Evolutionary conservation across 2,888 invertebrate genomes (phyloP).

Genomic region (Cheiracanthium punctorium): DNA sequence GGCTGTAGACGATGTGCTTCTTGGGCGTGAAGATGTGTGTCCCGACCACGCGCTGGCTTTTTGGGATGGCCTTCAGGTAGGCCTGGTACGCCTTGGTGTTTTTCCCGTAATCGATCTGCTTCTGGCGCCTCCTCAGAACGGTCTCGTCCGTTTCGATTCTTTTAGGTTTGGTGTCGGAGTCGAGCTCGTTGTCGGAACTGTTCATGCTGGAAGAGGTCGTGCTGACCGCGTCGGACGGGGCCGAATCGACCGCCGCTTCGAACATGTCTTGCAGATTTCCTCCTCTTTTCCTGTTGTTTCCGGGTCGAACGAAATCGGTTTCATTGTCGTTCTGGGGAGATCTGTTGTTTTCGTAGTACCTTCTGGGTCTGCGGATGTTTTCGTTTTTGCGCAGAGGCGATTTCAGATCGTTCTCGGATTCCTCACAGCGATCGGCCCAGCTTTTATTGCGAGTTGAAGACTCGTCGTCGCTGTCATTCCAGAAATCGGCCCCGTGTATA

Average conservation of each 20-base stretch:
- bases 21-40: slow-evolving; percentile 93
- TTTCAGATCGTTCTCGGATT: not conserved
- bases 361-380: not conserved
- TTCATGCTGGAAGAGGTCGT: slow-evolving; percentile 28
- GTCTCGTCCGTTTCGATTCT: slow-evolving; percentile 83
- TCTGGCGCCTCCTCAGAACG: slow-evolving; percentile 86
- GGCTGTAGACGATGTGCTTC: slow-evolving; percentile 89
- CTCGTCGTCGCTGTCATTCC: not conserved
- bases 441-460: not conserved
- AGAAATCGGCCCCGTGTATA: not conserved
- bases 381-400: not conserved
- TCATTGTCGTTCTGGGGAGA: not conserved
- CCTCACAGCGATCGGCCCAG: not conserved
- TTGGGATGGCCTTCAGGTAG: slow-evolving; percentile 71
- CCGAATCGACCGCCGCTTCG: not conserved
- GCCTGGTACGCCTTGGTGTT: slow-evolving; percentile 80
- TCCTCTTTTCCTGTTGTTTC: slow-evolving; percentile 5
- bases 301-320: not conserved
- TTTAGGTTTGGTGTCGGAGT: slow-evolving; percentile 7
- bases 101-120: slow-evolving; percentile 96
- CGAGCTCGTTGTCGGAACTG: slow-evolving; percentile 50
- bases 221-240: slow-evolving; percentile 1
- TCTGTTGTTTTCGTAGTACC: not conserved
- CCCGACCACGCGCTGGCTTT: slow-evolving; percentile 80
- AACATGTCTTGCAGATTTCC: not conserved